Conservation (phyloP, 2,888 invertebrate species). For the Ophion ellenae region DNA sequence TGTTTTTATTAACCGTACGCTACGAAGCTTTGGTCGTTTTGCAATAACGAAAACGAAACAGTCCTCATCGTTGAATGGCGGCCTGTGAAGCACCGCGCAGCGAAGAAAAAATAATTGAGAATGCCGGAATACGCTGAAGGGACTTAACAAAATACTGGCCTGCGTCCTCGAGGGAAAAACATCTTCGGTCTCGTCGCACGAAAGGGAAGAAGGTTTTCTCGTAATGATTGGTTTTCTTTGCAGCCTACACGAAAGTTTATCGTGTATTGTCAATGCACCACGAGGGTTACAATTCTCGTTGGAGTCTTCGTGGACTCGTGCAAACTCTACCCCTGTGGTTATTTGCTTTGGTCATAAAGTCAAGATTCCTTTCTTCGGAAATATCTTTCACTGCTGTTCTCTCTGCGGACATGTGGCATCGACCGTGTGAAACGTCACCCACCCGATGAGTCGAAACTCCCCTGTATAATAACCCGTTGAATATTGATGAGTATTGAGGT, state of each 20-base stretch:
- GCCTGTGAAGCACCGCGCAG: conserved; percentile 20
- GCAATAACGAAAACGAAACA: conserved; percentile 29
- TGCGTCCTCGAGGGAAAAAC: conserved; percentile 13
- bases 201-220: conserved; percentile 69
- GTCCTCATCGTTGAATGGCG: conserved; percentile 70
- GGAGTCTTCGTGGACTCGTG: not conserved
- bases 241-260: conserved; percentile 73
- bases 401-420: not conserved
- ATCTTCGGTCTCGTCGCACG: conserved; percentile 70
- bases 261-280: conserved; percentile 16
- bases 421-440: conserved; percentile 2
- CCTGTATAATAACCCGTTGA: conserved; percentile 23
- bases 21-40: conserved; percentile 66
- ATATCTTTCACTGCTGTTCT: conserved; percentile 14
- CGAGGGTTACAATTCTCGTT: not conserved
- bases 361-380: conserved; percentile 35
- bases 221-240: conserved; percentile 76
- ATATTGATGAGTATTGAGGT: not conserved
- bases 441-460: conserved; percentile 11
- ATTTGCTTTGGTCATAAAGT: conserved; percentile 41
- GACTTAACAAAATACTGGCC: not conserved
- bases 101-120: conserved; percentile 73
- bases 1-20: conserved; percentile 75
- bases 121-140: conserved; percentile 62
- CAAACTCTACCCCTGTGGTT: conserved; percentile 22